Base-by-base conservation (phyloP, 2,113 vertebrate genomes). In the Chaetodon trifascialis region DNA sequence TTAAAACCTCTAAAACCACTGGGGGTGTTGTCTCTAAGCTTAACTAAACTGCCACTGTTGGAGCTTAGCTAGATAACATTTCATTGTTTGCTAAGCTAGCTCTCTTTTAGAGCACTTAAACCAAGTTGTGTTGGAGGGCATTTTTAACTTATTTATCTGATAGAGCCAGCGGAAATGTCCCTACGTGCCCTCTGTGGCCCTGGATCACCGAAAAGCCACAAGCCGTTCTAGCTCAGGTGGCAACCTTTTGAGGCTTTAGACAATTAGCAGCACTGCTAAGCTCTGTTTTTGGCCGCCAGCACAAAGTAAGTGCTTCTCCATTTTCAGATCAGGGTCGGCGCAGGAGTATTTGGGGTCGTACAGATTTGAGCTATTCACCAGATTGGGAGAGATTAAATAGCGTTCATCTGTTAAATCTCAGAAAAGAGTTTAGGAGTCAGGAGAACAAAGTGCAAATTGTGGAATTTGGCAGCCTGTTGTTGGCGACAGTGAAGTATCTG, bases 121-220 rank as follows among this genome's bases (percentile, higher is more conserved):
- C 77, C 84, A 73, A 85, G 73, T 85, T 91, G 91, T 78, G 90
- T 94, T 90, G 17, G 86, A 85, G 91, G 91, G 92, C 82, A 87
- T 82, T 90, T 93, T 94, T 89, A 92, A 89, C 80, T 81, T 69
- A 85, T 89, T 93, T 93, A 94, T 94, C 94, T 93, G 94, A 94
- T 94, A 21, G 86, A 91, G 86, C 67, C 52, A 70, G 52, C 25
- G 67, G 89, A 92, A 92, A 79, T 88, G 89, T 88, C 84, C 86
- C 76, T 73, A 76, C 77, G 70, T 87, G 84, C 84, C 88, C 87
- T 80, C 83, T 10, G 25, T 71, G 44, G 83, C 83, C 82, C 73
- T 30, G 83, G 86, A 86, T 87, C 54, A 78, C 59, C 83, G 85
- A 86, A 88, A 88, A 73, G 84, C 82, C 89, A 84, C 75, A 52